These are phyloP conservation scores for Ceyx margarethae DNA, from an alignment of 2,113 vertebrate genomes.

Conservation along the genomic window DNA sequence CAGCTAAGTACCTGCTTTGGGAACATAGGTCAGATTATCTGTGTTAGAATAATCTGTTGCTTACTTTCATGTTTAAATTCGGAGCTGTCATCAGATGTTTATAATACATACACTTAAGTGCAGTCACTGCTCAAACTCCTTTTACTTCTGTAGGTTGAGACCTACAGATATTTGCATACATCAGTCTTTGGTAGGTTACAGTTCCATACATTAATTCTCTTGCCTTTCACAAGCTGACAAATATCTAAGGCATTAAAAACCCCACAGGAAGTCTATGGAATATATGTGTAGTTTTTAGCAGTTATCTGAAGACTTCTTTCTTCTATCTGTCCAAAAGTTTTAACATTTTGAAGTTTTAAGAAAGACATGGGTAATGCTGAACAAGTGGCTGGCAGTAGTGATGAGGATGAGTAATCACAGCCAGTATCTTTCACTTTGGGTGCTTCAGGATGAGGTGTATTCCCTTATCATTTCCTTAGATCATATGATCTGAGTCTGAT, in stretches of 20 bases:
- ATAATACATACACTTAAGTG: not conserved
- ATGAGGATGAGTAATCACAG: not conserved
- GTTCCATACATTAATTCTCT: not conserved
- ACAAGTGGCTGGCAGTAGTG: not conserved
- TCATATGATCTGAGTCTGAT: not conserved
- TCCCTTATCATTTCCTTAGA: not conserved
- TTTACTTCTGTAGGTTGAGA: not conserved
- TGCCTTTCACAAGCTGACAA: not conserved
- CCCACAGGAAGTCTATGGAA: not conserved
- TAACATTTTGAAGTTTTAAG: not conserved
- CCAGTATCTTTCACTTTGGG: not conserved
- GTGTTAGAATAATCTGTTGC: not conserved
- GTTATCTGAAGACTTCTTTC: not conserved
- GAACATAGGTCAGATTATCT: not conserved
- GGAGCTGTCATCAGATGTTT: not conserved
- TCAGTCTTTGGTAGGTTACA: not conserved
- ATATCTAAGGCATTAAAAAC: not conserved
- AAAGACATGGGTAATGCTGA: accelerated
- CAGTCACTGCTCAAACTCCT: not conserved
- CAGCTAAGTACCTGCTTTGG: not conserved
- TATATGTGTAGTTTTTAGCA: not conserved
- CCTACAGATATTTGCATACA: not conserved
- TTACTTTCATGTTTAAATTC: not conserved
- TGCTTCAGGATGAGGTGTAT: not conserved
- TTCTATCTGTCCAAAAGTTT: not conserved